Percentiles rank a stretch among this genome's conserved stretches.
phyloP scores from a whole-genome alignment of 2,888 invertebrate genomes.

The Lepeophtheirus nordmannii region DNA sequence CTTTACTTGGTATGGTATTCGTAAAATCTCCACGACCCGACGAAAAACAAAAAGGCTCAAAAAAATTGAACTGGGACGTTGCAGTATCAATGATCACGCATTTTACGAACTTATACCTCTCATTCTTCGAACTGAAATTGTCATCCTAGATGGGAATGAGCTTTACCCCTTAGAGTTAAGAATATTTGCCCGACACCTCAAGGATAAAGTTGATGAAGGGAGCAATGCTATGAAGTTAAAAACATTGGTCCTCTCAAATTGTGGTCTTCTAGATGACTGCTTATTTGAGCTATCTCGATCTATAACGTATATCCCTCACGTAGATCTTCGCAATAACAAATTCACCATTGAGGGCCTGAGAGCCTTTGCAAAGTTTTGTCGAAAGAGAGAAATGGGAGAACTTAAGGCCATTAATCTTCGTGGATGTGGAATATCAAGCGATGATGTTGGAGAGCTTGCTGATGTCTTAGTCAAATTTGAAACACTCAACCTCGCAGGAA shows the following conservation, averaged over 20 bases:
- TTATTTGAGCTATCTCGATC: not conserved
- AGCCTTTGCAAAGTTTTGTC: conserved; percentile 10
- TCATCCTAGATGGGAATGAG: conserved; percentile 11
- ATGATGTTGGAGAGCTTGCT: not conserved
- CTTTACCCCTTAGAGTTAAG: conserved; percentile 5
- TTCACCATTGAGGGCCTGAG: not conserved
- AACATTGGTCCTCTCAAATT: conserved; percentile 9
- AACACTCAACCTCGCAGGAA: not conserved
- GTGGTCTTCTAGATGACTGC: conserved; percentile 6
- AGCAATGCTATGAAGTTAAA: not conserved
- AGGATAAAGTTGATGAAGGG: not conserved
- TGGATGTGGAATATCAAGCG: not conserved
- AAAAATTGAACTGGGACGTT: conserved; percentile 1
- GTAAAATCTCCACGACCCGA: conserved; percentile 1
- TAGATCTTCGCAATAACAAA: not conserved
- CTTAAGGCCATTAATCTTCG: conserved; percentile 9
- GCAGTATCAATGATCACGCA: conserved; percentile 4
- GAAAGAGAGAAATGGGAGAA: conserved; percentile 8
- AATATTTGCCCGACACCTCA: conserved; percentile 11
- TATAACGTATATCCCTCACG: not conserved
- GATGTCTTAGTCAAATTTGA: conserved; percentile 1
- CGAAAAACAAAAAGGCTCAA: conserved; percentile 6
- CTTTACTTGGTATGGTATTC: conserved; percentile 11
- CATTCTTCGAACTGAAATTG: not conserved
- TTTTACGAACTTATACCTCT: conserved; percentile 15